A percentile compares a stretch with the other conserved stretches of the same genome.
These are phyloP conservation scores for human (Homo sapiens) DNA, from an alignment of 2,113 vertebrate genomes.

Conservation along the genomic window GRCh38 chr3:54364001-54364500, in stretches of 20 bases:
- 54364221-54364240: conserved; percentile 48
- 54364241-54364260: conserved; percentile 36
- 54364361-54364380: conserved; percentile 64
- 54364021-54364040: not conserved
- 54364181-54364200: conserved; percentile 57
- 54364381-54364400: conserved; percentile 74
- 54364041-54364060: not conserved
- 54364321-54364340: conserved; percentile 68
- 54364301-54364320: conserved; percentile 63
- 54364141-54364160: not conserved
- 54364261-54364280: conserved; percentile 50
- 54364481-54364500: conserved; percentile 67
- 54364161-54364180: conserved; percentile 35
- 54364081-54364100: rapidly evolving
- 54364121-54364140: not conserved
- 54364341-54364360: conserved; percentile 62
- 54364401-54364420: conserved; percentile 69
- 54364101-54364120: not conserved
- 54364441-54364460: conserved; percentile 58
- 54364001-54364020: not conserved
- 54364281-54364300: conserved; percentile 60
- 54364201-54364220: conserved; percentile 62
- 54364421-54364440: conserved; percentile 62
- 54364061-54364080: not conserved
- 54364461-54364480: conserved; percentile 72